Evolutionary conservation across 2,888 invertebrate genomes (phyloP).

Genomic region (Ochropleura plecta): DNA sequence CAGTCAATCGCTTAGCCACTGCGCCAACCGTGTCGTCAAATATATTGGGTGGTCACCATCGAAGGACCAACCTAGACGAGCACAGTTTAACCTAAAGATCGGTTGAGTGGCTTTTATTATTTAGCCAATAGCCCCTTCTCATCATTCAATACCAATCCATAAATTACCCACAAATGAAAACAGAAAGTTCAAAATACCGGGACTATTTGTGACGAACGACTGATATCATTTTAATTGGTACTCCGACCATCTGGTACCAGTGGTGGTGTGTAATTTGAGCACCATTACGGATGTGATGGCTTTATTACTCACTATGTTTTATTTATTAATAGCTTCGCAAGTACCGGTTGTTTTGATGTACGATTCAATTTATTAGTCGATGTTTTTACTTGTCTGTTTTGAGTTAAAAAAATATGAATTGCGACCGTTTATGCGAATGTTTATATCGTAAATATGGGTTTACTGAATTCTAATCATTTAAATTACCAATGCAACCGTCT

Average conservation of each 20-base stretch:
- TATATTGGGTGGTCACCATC: no score
- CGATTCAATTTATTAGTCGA: constrained; percentile 44
- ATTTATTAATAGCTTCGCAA: constrained; percentile 61
- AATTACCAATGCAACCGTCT: no score
- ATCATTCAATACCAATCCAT: no score
- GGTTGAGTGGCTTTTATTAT: no score
- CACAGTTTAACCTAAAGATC: no score
- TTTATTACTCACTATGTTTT: constrained; percentile 66
- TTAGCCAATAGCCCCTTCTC: no score
- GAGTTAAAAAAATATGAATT: not conserved
- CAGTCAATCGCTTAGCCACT: no score
- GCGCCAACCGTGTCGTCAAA: no score
- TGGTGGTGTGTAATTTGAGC: constrained; percentile 68
- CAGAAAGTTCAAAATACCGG: constrained; percentile 16
- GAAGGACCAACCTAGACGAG: no score
- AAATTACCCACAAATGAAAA: constrained; percentile 40
- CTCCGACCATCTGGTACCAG: constrained; percentile 65
- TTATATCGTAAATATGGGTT: no score
- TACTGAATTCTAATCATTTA: no score
- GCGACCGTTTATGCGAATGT: no score
- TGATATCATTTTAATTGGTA: constrained; percentile 72
- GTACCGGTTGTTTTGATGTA: constrained; percentile 39
- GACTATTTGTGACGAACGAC: constrained; percentile 43
- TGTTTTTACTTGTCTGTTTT: constrained; percentile 8
- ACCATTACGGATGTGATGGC: constrained; percentile 68